Evolutionary conservation across 2,888 invertebrate species (phyloP).

Genomic region (Xanthia togata): DNA sequence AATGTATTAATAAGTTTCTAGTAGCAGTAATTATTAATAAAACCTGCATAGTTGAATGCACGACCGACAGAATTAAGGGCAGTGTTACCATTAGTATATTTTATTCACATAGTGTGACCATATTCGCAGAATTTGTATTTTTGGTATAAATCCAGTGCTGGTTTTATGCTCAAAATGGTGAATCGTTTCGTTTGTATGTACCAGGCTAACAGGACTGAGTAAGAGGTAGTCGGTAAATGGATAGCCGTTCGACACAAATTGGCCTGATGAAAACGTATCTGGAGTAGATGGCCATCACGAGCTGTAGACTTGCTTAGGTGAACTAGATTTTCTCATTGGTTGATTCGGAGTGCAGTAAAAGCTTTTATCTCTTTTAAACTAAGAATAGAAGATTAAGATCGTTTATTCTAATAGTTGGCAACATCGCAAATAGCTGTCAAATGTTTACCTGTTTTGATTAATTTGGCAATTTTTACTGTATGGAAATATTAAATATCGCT

Average conservation of each 20-base stretch:
- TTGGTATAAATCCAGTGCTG: neutral
- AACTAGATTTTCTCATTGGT: neutral
- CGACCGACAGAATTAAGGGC: neutral
- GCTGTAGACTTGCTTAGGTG: neutral
- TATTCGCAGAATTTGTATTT: neutral
- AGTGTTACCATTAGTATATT: neutral
- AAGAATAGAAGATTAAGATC: no score
- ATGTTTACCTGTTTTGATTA: no score
- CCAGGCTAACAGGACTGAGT: slow-evolving; percentile 22
- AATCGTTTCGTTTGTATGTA: slow-evolving; percentile 2
- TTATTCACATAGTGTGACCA: slow-evolving; percentile 1
- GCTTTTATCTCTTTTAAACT: neutral
- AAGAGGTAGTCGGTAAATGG: slow-evolving; percentile 32
- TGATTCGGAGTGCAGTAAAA: neutral
- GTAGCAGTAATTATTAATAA: neutral
- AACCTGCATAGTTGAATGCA: neutral
- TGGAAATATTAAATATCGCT: no score
- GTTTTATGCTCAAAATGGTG: neutral
- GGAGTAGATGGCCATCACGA: neutral
- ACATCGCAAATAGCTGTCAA: no score
- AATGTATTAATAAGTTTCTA: neutral
- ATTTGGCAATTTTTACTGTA: no score
- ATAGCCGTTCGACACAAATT: slow-evolving; percentile 45
- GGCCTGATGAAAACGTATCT: slow-evolving; percentile 41
- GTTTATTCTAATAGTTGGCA: no score